These are phyloP conservation scores for Daubentonia madagascariensis DNA, from an alignment of 2,113 vertebrate genomes.

Conservation along the genomic window DNA sequence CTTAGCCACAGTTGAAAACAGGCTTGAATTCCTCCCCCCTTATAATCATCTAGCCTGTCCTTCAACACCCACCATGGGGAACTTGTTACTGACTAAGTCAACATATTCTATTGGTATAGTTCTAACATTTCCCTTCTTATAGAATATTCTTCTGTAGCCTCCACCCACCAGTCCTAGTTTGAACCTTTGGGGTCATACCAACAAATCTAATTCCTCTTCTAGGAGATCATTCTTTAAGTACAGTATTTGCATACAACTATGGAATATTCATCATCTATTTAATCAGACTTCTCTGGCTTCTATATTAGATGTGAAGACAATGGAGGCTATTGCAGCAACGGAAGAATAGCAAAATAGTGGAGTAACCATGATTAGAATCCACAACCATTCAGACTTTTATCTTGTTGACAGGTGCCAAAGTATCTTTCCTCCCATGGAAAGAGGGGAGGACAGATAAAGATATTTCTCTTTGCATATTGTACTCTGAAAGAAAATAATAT, in stretches of 20 bases:
- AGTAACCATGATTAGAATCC: not conserved
- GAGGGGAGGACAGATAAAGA: not conserved
- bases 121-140: not conserved
- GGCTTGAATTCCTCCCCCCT: not conserved
- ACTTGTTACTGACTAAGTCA: not conserved
- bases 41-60: not conserved
- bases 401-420: not conserved
- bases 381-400: not conserved
- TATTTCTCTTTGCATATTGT: not conserved
- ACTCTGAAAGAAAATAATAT: not conserved
- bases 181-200: not conserved
- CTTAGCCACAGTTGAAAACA: not conserved
- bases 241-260: not conserved
- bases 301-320: not conserved
- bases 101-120: not conserved
- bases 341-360: not conserved
- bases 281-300: not conserved
- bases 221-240: not conserved
- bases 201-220: not conserved
- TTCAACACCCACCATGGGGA: not conserved
- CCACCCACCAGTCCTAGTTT: not conserved
- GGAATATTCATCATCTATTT: not conserved
- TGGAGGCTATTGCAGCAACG: not conserved
- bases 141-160: not conserved
- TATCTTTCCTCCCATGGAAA: not conserved